phyloP scores from a whole-genome alignment of 2,113 vertebrate genomes.

The Sarotherodon lohbergeri region DNA sequence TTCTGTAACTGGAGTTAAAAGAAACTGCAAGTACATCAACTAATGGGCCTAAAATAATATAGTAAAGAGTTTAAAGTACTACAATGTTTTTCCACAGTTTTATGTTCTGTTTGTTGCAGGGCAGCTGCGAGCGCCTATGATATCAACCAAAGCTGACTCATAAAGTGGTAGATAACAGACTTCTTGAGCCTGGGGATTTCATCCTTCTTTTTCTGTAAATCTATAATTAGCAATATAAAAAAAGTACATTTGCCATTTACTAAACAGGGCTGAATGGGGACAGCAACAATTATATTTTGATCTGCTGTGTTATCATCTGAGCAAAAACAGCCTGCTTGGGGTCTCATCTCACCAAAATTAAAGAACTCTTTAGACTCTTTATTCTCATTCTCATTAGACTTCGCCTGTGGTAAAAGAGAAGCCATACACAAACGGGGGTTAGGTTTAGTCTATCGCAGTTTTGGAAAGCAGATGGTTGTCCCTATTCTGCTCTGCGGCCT shows the following conservation, averaged over 20 bases:
- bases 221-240: neutral
- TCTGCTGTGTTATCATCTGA: neutral
- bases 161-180: neutral
- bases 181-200: neutral
- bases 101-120: neutral
- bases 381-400: neutral
- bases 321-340: neutral
- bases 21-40: neutral
- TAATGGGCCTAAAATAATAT: neutral
- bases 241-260: neutral
- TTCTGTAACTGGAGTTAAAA: neutral
- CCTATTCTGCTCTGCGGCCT: neutral
- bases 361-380: neutral
- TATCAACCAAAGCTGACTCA: neutral
- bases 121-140: neutral
- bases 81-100: neutral
- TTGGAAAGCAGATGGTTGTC: neutral
- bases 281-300: neutral
- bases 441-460: neutral
- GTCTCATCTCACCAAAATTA: neutral
- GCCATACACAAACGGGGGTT: neutral
- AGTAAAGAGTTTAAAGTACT: neutral
- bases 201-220: neutral
- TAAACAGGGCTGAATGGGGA: neutral
- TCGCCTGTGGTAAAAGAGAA: neutral